Percentiles rank a stretch among this genome's conserved stretches.
phyloP scores from a whole-genome alignment of 2,113 vertebrate species.

The Elaphurus davidianus region DNA sequence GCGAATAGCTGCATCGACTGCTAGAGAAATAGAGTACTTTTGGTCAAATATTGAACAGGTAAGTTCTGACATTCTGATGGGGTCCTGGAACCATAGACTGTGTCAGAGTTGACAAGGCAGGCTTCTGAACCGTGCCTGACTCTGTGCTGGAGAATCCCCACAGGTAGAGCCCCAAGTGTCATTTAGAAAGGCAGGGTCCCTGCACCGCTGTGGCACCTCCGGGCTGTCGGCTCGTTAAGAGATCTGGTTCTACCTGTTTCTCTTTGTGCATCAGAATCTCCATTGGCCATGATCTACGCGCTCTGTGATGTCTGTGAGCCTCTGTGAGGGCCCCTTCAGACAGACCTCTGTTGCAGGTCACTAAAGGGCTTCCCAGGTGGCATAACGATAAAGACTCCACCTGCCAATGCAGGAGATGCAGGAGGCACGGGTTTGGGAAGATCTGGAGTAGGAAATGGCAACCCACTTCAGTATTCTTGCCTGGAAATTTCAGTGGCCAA shows the following conservation, averaged over 20 bases:
- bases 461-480: background rate
- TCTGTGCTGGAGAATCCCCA: too few species aligned
- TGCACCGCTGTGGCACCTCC: background rate
- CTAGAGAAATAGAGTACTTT: constrained; percentile 90
- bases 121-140: background rate
- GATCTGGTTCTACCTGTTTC: background rate
- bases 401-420: background rate
- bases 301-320: background rate
- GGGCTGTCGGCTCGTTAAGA: too few species aligned
- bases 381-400: background rate
- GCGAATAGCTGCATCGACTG: constrained; percentile 88
- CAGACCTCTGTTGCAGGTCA: background rate
- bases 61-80: fast-evolving
- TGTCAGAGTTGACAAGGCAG: background rate
- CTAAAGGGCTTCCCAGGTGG: background rate
- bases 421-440: background rate
- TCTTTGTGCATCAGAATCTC: fast-evolving
- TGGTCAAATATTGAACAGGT: constrained; percentile 93
- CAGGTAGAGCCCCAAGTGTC: fast-evolving
- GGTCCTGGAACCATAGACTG: fast-evolving
- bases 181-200: fast-evolving
- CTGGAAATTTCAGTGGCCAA: background rate
- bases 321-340: fast-evolving
- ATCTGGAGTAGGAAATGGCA: background rate
- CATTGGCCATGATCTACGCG: too few species aligned